These are phyloP conservation scores for Struthidea cinerea DNA, from an alignment of 2,113 vertebrate genomes.

Conservation along the genomic window DNA sequence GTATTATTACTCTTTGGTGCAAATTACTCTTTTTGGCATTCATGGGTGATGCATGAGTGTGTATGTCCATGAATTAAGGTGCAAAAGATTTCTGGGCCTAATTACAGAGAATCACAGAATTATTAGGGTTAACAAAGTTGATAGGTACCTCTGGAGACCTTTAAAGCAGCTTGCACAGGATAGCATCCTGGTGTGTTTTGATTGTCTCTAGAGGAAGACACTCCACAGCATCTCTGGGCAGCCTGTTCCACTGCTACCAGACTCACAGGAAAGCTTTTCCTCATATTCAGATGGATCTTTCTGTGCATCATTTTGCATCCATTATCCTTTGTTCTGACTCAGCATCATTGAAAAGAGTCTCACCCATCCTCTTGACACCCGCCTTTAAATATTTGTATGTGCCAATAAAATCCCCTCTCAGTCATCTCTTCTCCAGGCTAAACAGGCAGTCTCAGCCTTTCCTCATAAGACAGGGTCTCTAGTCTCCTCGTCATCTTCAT, in stretches of 20 bases:
- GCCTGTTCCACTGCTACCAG: not conserved
- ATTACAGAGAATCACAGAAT: not conserved
- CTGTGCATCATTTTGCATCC: not conserved
- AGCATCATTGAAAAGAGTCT: not conserved
- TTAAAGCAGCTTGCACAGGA: not conserved
- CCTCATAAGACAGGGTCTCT: not conserved
- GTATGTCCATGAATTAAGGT: not conserved
- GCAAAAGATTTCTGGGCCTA: not conserved
- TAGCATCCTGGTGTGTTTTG: not conserved
- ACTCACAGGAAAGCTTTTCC: not conserved
- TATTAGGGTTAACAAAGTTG: not conserved
- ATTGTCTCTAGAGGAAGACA: not conserved
- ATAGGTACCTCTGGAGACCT: not conserved
- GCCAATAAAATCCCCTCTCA: not conserved
- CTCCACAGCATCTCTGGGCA: not conserved
- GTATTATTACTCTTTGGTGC: not conserved
- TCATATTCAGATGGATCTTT: not conserved
- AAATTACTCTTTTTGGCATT: not conserved
- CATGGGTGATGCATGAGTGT: not conserved
- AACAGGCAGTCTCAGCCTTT: not conserved
- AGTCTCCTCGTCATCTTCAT: not conserved
- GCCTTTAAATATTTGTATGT: not conserved
- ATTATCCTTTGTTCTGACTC: not conserved
- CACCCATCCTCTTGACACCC: accelerated
- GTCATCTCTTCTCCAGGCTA: not conserved